Evolutionary conservation across 2,797 vertebrate species (phyloP).

Genomic region (Gobio occitaniae): DNA sequence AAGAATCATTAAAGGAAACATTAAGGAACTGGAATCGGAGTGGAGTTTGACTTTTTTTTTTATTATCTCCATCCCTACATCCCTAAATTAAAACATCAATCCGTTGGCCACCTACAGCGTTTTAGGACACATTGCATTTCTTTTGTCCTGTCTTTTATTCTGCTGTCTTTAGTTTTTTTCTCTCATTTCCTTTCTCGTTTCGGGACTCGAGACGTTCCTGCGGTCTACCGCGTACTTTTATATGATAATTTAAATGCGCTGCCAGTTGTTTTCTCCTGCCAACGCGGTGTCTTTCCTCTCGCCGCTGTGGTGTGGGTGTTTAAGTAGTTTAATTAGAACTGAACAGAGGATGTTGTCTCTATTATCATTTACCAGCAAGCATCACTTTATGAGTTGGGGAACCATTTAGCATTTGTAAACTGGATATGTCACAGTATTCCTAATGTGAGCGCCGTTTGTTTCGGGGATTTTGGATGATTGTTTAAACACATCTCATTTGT

Average conservation of each 20-base stretch:
- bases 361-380: conserved; percentile 39
- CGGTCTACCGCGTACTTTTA: conserved; percentile 35
- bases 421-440: background rate
- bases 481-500: background rate
- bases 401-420: background rate
- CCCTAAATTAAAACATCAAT: conserved; percentile 51
- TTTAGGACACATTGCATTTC: conserved; percentile 9
- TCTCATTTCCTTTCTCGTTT: conserved; percentile 35
- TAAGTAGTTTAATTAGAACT: conserved; percentile 58
- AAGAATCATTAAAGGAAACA: background rate
- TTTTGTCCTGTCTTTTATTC: conserved; percentile 33
- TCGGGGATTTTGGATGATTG: background rate
- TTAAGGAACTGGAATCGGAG: background rate
- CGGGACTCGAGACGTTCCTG: conserved; percentile 27
- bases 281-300: conserved; percentile 33
- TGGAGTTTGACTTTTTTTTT: background rate
- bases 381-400: conserved; percentile 12
- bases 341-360: conserved; percentile 42
- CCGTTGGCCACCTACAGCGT: conserved; percentile 1
- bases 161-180: conserved; percentile 21
- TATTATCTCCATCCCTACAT: background rate
- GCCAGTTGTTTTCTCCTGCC: conserved; percentile 37
- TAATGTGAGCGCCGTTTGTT: background rate
- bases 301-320: conserved; percentile 40
- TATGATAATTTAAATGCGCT: conserved; percentile 41